These are phyloP conservation scores for Henicopernis longicauda DNA, from an alignment of 2,113 vertebrate species.

Conservation along the genomic window DNA sequence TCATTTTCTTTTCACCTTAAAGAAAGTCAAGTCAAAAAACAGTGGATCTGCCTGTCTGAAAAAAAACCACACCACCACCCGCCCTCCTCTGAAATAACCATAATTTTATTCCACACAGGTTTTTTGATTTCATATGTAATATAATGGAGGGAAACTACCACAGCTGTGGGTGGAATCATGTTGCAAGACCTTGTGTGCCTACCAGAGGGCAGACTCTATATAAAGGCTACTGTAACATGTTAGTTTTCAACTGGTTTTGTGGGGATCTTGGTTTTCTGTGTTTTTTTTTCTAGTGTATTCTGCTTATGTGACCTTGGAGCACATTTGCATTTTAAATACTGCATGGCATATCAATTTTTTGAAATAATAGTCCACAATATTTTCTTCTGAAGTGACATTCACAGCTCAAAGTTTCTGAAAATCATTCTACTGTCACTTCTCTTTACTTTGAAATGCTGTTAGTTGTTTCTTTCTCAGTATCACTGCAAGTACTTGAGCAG, in stretches of 20 bases:
- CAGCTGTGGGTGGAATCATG: neutral
- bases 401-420: neutral
- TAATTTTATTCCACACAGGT: neutral
- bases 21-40: neutral
- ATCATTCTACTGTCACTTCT: neutral
- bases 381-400: neutral
- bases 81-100: neutral
- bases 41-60: neutral
- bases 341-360: neutral
- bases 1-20: neutral
- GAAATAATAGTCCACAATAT: neutral
- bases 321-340: neutral
- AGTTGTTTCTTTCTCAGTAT: neutral
- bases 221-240: neutral
- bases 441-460: neutral
- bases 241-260: neutral
- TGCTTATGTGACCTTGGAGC: neutral
- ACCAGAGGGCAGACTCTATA: neutral
- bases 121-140: neutral
- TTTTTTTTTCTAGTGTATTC: accelerated
- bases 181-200: neutral
- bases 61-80: neutral
- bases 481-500: neutral
- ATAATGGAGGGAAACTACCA: neutral
- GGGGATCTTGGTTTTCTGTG: neutral